Evolutionary conservation across 2,888 invertebrate species (phyloP).

Genomic region (Galerucella nymphaeae): DNA sequence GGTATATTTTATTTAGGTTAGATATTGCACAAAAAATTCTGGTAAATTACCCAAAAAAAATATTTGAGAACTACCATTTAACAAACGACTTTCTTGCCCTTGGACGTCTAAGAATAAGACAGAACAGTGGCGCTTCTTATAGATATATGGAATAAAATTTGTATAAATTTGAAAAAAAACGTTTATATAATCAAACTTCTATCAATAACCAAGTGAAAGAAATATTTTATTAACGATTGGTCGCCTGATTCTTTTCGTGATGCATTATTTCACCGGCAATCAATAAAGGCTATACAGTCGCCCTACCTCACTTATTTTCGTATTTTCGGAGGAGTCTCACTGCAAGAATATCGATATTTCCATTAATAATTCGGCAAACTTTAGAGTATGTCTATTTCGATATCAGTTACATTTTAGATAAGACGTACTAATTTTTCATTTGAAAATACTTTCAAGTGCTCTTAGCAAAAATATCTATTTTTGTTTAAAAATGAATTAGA

Average conservation of each 20-base stretch:
- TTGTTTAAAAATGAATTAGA: too few relatives aligned
- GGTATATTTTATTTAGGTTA: slow-evolving; percentile 40
- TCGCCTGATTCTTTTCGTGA: slow-evolving; percentile 26
- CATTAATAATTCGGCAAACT: slow-evolving; percentile 40
- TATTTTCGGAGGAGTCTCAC: slow-evolving; percentile 41
- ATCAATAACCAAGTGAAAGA: not conserved
- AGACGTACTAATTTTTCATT: not conserved
- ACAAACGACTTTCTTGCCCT: slow-evolving; percentile 5
- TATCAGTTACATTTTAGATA: not conserved
- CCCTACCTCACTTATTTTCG: slow-evolving; percentile 47
- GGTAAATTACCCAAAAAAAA: slow-evolving; percentile 39
- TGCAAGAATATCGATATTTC: slow-evolving; percentile 41
- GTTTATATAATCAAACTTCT: too few relatives aligned
- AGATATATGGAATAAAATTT: not conserved
- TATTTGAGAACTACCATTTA: slow-evolving; percentile 30
- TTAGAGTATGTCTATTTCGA: slow-evolving; percentile 14
- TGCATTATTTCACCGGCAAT: slow-evolving; percentile 40
- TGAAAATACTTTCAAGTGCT: too few relatives aligned
- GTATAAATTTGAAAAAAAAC: too few relatives aligned
- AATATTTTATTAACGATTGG: slow-evolving; percentile 26
- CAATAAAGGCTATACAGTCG: slow-evolving; percentile 41
- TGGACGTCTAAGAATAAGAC: not conserved
- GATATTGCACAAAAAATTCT: slow-evolving; percentile 43
- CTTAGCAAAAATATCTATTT: too few relatives aligned
- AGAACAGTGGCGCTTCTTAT: not conserved